These are phyloP conservation scores for Yponomeuta plumbellus DNA, from an alignment of 2,888 invertebrate genomes.

Conservation along the genomic window DNA sequence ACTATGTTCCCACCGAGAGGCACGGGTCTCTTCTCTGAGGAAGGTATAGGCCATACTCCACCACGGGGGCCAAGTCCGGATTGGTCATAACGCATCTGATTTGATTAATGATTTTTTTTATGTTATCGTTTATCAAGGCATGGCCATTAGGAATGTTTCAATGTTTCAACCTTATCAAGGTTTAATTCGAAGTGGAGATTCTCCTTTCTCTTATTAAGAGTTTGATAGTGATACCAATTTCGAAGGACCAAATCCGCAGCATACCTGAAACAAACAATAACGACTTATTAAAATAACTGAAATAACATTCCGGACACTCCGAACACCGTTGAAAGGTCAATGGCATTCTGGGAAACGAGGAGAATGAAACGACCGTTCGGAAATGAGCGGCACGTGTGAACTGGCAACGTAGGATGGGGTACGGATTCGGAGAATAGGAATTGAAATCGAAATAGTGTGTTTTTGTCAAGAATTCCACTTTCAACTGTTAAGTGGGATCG, in stretches of 20 bases:
- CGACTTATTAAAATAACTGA: neutral
- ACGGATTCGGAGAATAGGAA: neutral
- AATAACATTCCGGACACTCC: neutral
- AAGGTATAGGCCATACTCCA: too few relatives aligned
- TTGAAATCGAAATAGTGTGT: neutral
- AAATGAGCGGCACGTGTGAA: constrained; percentile 1
- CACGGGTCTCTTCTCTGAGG: too few relatives aligned
- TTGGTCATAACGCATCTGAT: too few relatives aligned
- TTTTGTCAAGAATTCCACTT: neutral
- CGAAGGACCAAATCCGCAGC: neutral
- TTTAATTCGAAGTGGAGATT: too few relatives aligned
- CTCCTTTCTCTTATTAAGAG: too few relatives aligned
- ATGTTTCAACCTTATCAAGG: too few relatives aligned
- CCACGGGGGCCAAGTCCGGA: too few relatives aligned
- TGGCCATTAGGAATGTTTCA: too few relatives aligned
- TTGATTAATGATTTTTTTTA: too few relatives aligned
- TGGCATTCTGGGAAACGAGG: neutral
- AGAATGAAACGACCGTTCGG: neutral
- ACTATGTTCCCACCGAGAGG: too few relatives aligned
- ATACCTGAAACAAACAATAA: neutral
- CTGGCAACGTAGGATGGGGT: neutral
- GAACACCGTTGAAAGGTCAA: neutral
- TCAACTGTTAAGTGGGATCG: neutral
- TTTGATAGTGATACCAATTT: neutral
- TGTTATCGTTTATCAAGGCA: too few relatives aligned